These are phyloP conservation scores for Drosophila leontia DNA, from an alignment of 1,140 invertebrate genomes.

Conservation along the genomic window DNA sequence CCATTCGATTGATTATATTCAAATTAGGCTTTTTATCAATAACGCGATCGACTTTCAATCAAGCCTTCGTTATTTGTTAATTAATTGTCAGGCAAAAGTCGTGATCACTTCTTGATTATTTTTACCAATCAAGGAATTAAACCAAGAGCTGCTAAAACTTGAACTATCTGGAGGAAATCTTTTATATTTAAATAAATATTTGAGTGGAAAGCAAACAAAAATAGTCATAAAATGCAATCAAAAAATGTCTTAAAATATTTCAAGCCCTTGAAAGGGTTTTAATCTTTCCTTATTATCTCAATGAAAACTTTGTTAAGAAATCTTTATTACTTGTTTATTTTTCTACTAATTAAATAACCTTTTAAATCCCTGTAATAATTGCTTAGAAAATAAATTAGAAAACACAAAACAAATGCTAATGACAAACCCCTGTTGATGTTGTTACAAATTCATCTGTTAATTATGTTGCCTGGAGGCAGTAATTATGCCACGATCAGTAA, in stretches of 20 bases:
- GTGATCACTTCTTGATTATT: slow-evolving; percentile 2
- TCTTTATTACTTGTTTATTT: neutral
- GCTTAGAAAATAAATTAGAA: neutral
- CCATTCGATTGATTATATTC: slow-evolving; percentile 14
- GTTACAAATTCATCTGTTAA: slow-evolving; percentile 80
- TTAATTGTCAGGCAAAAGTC: slow-evolving; percentile 18
- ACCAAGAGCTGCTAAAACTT: neutral
- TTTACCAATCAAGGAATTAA: neutral
- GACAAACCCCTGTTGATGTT: neutral
- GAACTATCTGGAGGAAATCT: neutral
- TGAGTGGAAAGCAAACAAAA: neutral
- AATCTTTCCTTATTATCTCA: neutral
- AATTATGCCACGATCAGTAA: slow-evolving; percentile 83
- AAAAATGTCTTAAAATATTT: neutral
- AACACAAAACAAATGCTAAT: neutral
- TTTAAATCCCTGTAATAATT: neutral
- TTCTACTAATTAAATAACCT: neutral
- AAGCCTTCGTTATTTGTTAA: slow-evolving; percentile 20
- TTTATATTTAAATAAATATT: neutral
- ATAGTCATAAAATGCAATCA: neutral
- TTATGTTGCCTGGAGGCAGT: slow-evolving; percentile 73
- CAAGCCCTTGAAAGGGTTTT: too few species aligned
- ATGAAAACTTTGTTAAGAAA: neutral
- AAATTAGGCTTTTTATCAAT: slow-evolving; percentile 22
- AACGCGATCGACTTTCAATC: slow-evolving; percentile 15